These are phyloP conservation scores for Macrosoma leucophasiata DNA, from an alignment of 2,888 invertebrate species.

Conservation along the genomic window DNA sequence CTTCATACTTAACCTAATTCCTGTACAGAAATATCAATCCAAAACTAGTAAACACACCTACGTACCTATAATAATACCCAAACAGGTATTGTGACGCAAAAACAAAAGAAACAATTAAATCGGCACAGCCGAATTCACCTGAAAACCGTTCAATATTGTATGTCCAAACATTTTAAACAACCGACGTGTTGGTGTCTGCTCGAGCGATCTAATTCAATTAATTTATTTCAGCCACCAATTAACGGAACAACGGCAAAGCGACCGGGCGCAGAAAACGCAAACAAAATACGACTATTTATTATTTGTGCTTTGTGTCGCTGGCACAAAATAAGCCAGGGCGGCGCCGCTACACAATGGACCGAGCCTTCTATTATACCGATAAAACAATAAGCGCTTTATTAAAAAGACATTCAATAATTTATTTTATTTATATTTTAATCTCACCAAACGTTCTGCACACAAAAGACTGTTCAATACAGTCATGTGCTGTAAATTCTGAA, in stretches of 20 bases:
- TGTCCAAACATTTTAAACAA: conserved; percentile 60
- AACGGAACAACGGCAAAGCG: conserved; percentile 63
- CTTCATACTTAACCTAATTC: no score
- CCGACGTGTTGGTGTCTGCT: conserved; percentile 53
- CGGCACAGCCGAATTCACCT: conserved; percentile 39
- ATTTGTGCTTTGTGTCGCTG: conserved; percentile 60
- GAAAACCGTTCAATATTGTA: conserved; percentile 40
- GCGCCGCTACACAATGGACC: conserved; percentile 50
- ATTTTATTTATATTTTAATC: conserved; percentile 72
- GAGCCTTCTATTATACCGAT: conserved; percentile 55
- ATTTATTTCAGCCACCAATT: conserved; percentile 66
- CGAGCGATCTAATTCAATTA: conserved; percentile 69
- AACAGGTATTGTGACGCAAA: no score
- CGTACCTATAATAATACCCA: no score
- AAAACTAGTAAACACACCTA: no score
- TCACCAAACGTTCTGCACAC: conserved; percentile 45
- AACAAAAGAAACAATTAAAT: conserved; percentile 32
- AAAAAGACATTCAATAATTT: conserved; percentile 74
- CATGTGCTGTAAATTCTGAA: no score
- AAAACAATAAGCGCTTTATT: conserved; percentile 73
- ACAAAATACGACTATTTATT: conserved; percentile 73
- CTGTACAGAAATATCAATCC: no score
- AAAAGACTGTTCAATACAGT: conserved; percentile 58
- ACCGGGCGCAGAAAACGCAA: conserved; percentile 60
- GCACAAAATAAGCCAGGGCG: conserved; percentile 52